Evolutionary conservation across 2,797 vertebrate species (phyloP), one percentile per base, ranked within the genome.

Genomic region (Alca torda): DNA sequence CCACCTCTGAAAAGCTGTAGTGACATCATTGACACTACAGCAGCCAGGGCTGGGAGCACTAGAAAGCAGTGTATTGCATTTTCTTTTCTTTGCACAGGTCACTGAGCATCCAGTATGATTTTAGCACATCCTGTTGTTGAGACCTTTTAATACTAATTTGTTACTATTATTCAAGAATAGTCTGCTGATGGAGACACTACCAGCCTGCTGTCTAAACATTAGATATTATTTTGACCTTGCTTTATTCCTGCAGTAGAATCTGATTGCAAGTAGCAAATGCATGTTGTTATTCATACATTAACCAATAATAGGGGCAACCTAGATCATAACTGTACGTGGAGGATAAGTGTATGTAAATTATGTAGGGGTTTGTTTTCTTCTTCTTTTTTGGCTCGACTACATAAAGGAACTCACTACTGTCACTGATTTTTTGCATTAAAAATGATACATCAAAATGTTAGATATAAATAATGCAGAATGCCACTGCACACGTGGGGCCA

Each of bases 141-240:
- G 37, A 39, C 35, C 48, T 94, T 89, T 92, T 57, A 92, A 70
- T 74, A 54, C 31, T 45, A 53, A 83, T 93, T 94, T 93, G 56
- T 65, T 90, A 72, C 35, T 74, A 64, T 88, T 87, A 78, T 79
- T 96, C 93, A 86, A 89, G 73, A 94, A 74, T 33, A 50, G 76
- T 53, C 68, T 53, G 33, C 78, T 79, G 67, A 53, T 3, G 0
- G 33, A 48, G 16, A 82, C 53, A 74, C 56, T 73, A 74, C 25
- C 46, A 92, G 45, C n/a, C 45, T n/a, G 26, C 56, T 88, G 11
- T 65, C 57, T 90, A 57, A 95, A 78, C n/a, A 20, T 37, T 35
- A 78, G 59, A 31, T 85, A 63, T 74, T 88, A 64, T 92, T 93
- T 90, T 85, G 86, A 91, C 83, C 93, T 94, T 91, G 70, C 39